A percentile compares a stretch with the other conserved stretches of the same genome.
These are phyloP conservation scores for Hemitrygon akajei DNA, from an alignment of 2,797 vertebrate genomes.

Conservation along the genomic window DNA sequence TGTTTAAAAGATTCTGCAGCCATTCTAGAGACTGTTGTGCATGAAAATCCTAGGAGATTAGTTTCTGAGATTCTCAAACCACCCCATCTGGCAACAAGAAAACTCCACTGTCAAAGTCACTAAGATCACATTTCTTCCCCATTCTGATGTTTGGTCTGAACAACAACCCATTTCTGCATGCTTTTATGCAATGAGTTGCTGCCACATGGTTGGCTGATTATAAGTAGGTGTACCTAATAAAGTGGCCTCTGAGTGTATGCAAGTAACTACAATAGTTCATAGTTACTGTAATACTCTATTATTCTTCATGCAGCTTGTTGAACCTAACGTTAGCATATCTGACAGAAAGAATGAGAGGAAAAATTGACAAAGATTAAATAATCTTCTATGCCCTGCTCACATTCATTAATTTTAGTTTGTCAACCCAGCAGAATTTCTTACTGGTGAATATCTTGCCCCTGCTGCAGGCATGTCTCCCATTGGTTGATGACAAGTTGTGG, in stretches of 20 bases:
- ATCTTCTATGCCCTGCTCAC: neutral
- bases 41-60: too few relatives aligned
- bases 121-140: too few relatives aligned
- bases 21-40: too few relatives aligned
- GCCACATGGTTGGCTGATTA: too few relatives aligned
- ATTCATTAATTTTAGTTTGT: neutral
- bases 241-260: too few relatives aligned
- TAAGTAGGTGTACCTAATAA: too few relatives aligned
- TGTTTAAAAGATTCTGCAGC: neutral
- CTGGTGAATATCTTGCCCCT: slow-evolving; percentile 19
- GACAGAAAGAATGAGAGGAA: neutral
- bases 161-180: too few relatives aligned
- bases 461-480: slow-evolving; percentile 18
- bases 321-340: neutral
- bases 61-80: too few relatives aligned
- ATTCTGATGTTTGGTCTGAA: too few relatives aligned
- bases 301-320: neutral
- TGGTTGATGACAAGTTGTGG: neutral
- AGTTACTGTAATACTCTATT: neutral
- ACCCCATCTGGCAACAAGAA: too few relatives aligned
- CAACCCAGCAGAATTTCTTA: neutral
- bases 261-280: neutral
- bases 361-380: neutral
- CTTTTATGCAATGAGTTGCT: too few relatives aligned
- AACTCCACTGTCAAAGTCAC: too few relatives aligned